phyloP scores from a whole-genome alignment of 2,888 invertebrate species.

The Aquatica leii region DNA sequence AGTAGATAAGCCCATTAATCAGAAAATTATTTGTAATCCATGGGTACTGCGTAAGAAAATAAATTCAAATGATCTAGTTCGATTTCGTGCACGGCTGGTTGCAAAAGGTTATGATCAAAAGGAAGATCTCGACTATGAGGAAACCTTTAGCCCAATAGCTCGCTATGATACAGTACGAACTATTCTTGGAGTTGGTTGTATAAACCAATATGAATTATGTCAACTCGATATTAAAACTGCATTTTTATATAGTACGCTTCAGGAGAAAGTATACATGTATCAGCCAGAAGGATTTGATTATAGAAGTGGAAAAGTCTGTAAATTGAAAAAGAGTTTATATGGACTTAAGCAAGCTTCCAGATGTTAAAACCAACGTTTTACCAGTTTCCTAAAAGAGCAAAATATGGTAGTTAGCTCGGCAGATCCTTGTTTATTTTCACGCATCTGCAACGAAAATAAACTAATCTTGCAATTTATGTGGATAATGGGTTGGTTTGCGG shows the following conservation, averaged over 20 bases:
- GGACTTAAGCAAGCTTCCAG: slow-evolving; percentile 53
- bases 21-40: neutral
- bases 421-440: slow-evolving; percentile 48
- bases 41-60: too few relatives aligned
- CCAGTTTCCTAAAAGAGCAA: slow-evolving; percentile 39
- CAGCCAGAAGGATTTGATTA: slow-evolving; percentile 50
- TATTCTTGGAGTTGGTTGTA: slow-evolving; percentile 33
- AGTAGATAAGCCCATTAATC: neutral
- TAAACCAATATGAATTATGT: slow-evolving; percentile 28
- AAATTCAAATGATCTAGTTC: too few relatives aligned
- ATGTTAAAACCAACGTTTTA: slow-evolving; percentile 50
- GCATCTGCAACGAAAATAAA: slow-evolving; percentile 22
- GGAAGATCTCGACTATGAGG: slow-evolving; percentile 44
- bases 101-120: slow-evolving; percentile 43
- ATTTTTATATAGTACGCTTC: slow-evolving; percentile 44
- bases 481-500: slow-evolving; percentile 48
- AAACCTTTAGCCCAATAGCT: slow-evolving; percentile 47
- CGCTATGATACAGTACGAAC: slow-evolving; percentile 31
- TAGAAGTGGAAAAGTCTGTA: slow-evolving; percentile 46
- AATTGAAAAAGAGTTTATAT: slow-evolving; percentile 50
- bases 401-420: slow-evolving; percentile 25
- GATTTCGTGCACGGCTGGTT: slow-evolving; percentile 41
- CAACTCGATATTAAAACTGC: slow-evolving; percentile 50
- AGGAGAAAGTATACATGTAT: slow-evolving; percentile 47
- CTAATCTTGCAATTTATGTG: slow-evolving; percentile 47